Percentiles rank a stretch among this genome's conserved stretches.
phyloP scores from a whole-genome alignment of 1,140 invertebrate species.

The Drosophila athabasca region DNA sequence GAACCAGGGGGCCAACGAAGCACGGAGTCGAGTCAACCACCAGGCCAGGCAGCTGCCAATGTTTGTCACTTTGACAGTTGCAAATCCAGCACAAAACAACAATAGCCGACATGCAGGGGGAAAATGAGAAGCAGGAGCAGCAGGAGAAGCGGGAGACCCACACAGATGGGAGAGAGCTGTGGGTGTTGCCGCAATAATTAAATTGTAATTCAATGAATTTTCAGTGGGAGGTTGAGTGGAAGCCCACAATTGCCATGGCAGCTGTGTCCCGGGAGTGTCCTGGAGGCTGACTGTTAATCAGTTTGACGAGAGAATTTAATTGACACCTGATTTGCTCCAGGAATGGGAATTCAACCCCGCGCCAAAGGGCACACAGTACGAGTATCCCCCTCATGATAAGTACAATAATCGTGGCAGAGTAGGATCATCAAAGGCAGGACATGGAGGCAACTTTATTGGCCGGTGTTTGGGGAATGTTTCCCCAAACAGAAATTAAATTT shows the following conservation, averaged over 20 bases:
- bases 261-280: conserved; percentile 14
- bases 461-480: conserved; percentile 22
- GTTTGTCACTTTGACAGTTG: conserved; percentile 77
- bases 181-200: conserved; percentile 47
- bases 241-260: conserved; percentile 20
- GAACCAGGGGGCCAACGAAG: background rate
- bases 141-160: background rate
- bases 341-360: background rate
- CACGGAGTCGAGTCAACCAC: background rate
- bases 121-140: background rate
- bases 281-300: conserved; percentile 22
- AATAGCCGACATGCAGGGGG: conserved; percentile 13
- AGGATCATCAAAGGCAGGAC: too few relatives aligned
- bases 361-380: too few relatives aligned
- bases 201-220: conserved; percentile 74
- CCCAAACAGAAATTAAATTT: conserved; percentile 56
- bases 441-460: conserved; percentile 8
- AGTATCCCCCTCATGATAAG: conserved; percentile 22
- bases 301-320: conserved; percentile 54
- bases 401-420: conserved; percentile 28
- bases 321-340: conserved; percentile 42
- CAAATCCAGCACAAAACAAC: conserved; percentile 69
- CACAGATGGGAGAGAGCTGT: background rate
- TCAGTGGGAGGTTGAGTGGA: background rate
- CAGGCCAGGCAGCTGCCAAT: conserved; percentile 34